Percentiles rank a stretch among this genome's conserved stretches.
Conservation (phyloP, 2,888 invertebrate genomes). For the Digitonthophagus gazella region DNA sequence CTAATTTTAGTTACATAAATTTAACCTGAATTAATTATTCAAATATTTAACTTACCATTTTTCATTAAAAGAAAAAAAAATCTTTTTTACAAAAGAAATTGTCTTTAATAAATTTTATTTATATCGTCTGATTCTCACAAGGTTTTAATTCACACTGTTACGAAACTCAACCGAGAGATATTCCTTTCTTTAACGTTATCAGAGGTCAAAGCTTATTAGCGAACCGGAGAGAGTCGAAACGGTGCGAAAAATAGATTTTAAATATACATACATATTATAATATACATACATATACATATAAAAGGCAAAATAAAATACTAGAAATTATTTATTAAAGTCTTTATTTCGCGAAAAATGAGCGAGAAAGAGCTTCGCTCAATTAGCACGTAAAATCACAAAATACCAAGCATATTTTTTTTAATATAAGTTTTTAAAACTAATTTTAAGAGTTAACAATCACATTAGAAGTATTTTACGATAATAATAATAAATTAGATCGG, state of each 20-base stretch:
- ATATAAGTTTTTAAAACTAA: not conserved
- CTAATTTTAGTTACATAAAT: not conserved
- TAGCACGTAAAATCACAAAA: not conserved
- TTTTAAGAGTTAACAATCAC: not conserved
- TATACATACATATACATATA: too few species aligned
- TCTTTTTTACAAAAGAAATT: conserved; percentile 2
- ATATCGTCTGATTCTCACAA: not conserved
- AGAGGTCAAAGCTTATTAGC: not conserved
- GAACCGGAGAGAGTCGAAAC: too few species aligned
- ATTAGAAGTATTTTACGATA: not conserved
- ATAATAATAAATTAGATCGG: not conserved
- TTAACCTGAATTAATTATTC: too few species aligned
- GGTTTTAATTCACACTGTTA: not conserved
- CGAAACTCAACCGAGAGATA: not conserved
- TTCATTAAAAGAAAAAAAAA: not conserved
- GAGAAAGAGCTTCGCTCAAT: too few species aligned
- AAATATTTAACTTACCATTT: too few species aligned
- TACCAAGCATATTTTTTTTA: not conserved
- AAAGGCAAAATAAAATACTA: too few species aligned
- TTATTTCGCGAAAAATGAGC: not conserved
- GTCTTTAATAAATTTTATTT: too few species aligned
- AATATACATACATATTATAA: too few species aligned
- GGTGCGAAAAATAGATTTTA: too few species aligned
- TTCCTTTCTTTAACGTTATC: not conserved
- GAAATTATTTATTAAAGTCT: not conserved